Base-by-base conservation (phyloP, 1,140 invertebrate genomes). In the Eriocheir sinensis region DNA sequence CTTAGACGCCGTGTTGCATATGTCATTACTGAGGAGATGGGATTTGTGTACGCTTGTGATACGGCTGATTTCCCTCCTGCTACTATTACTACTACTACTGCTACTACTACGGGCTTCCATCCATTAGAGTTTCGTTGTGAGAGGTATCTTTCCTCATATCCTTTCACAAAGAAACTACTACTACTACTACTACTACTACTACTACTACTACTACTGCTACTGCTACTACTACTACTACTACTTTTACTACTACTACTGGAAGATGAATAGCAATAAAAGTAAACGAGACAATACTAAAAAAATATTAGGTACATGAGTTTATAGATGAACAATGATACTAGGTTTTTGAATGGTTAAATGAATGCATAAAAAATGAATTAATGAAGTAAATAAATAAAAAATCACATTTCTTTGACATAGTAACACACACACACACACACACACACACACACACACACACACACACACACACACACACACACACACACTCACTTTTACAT, bases 381-480 rank as follows among this genome's bases (percentile, higher is more conserved):
- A n/a, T n/a, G n/a, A 53, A 53, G 48, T 21, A 53, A 53, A 53
- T 34, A 86, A 6, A 86, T 34, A 86, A 21, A 86, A n/a, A n/a
- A n/a, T n/a, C 40, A 36, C 34, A 86, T 80, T 30, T 21, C n/a
- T 80, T 30, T 80, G 34, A 81, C 79, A 81, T 27, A 81, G 6
- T 30, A 27, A 81, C 36, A 86, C 83, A 86, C 36, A 86, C 36
- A 86, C 36, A 86, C 36, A 86, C 83, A 86, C 36, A 86, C 36
- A 86, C 83, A 86, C 36, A 86, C 36, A 86, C 83, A 86, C 36
- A 86, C 83, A 86, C 36, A 86, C 36, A 86, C 36, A 86, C 36
- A 86, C 83, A 81, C 27, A 81, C 27, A 81, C 79, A 81, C 27
- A 81, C 79, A 81, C 27, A 81, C 27, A 81, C 79, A 81, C 27